Base-by-base conservation (phyloP, 1,140 invertebrate species). In the Atta texana region DNA sequence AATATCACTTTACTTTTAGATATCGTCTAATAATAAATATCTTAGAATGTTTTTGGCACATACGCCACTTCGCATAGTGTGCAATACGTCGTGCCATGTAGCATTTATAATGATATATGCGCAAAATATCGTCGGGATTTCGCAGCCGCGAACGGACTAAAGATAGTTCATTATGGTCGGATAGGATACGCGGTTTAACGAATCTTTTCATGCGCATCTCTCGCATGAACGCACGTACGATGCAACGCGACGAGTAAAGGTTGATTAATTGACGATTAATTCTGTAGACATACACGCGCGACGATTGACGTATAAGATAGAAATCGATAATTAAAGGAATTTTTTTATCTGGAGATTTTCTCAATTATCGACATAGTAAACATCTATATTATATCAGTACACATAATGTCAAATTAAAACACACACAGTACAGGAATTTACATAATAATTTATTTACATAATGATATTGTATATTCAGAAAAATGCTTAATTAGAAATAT, bases 221-320 rank as follows among this genome's bases (percentile, higher is more conserved):
- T 78, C 18, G 18, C 59, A 28, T 57, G 34, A 61, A 21, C 34
- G 34, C 31, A 77, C 21, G 31, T 57, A 63, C 74, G 14, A 39
- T 8, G 34, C 57, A 16, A 78, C 12, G 59, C 59, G 16, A 39
- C n/a, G 71, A 66, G n/a, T 34, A 66, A 51, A 31, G 18, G 8
- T 78, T 78, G 76, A 66, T 78, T 78, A 78, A 78, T 78, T 24
- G 61, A 53, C 61, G 59, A 78, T 78, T 77, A 66, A 78, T 78
- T 51, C 59, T 12, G 59, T n/a, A 31, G 44, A 44, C 51, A 66
- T 77, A 77, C 16, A 31, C 16, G 61, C 28, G 61, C 39, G 18
- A 78, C 31, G 51, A 28, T 10, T 28, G 24, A 44, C 16, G 16
- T 49, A 44, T 44, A 44, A 31, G 24, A 31, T 77, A 77, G 3